Conservation (phyloP, 1,140 invertebrate species). For the Papilio dardanus region DNA sequence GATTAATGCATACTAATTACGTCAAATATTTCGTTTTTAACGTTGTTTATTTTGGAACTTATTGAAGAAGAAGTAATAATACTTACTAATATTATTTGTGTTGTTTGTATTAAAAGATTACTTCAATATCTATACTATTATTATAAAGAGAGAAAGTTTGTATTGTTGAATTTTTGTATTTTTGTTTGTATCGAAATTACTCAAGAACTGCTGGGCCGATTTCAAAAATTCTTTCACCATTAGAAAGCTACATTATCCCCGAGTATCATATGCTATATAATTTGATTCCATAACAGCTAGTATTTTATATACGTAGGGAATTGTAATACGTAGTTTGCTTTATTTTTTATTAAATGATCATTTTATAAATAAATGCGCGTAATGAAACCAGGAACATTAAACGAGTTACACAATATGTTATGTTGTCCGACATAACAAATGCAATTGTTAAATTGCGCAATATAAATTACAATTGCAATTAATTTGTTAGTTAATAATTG, state of each 20-base stretch:
- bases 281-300: no score
- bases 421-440: conserved; percentile 13
- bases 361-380: neutral
- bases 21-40: neutral
- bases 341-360: neutral
- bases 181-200: no score
- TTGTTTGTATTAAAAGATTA: neutral
- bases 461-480: conserved; percentile 9
- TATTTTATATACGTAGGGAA: no score
- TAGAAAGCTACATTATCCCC: no score
- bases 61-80: neutral
- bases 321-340: neutral
- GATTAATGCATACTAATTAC: conserved; percentile 21
- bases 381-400: conserved; percentile 2
- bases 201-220: no score
- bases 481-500: neutral
- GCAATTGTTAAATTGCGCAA: conserved; percentile 29
- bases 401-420: conserved; percentile 19
- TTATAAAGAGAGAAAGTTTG: no score
- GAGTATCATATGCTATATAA: no score
- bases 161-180: no score
- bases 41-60: neutral
- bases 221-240: no score
- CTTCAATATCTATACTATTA: no score
- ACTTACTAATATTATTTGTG: no score